Evolutionary conservation across 2,797 vertebrate genomes (phyloP).

Genomic region (Lacerta agilis): DNA sequence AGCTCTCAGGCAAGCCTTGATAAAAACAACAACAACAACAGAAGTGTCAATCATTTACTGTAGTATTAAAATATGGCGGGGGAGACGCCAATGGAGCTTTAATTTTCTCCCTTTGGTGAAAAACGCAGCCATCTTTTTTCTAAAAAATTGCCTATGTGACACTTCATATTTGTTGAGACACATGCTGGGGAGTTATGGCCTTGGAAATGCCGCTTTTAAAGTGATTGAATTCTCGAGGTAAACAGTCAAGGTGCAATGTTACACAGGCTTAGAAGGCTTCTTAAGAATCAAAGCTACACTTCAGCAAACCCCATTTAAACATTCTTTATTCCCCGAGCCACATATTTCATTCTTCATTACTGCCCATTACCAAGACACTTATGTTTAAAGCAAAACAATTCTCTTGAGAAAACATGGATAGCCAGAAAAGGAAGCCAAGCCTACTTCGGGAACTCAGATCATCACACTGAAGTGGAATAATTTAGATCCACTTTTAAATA

Average conservation of each 20-base stretch:
- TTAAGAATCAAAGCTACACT: not conserved
- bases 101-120: conserved; percentile 9
- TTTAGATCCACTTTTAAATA: not conserved
- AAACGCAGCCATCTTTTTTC: not conserved
- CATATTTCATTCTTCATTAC: conserved; percentile 1
- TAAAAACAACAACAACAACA: conserved; percentile 22
- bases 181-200: not conserved
- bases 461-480: not conserved
- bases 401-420: not conserved
- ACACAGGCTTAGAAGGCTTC: not conserved
- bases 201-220: not conserved
- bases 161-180: not conserved
- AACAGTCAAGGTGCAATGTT: not conserved
- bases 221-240: not conserved
- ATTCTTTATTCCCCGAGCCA: rapidly evolving
- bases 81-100: rapidly evolving
- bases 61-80: not conserved
- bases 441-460: not conserved
- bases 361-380: not conserved
- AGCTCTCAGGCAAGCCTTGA: conserved; percentile 5
- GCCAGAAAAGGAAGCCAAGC: not conserved
- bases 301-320: not conserved
- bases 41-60: not conserved
- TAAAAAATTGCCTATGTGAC: not conserved
- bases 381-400: not conserved